Evolutionary conservation across 2,888 invertebrate genomes (phyloP).

Genomic region (Noctua janthina): DNA sequence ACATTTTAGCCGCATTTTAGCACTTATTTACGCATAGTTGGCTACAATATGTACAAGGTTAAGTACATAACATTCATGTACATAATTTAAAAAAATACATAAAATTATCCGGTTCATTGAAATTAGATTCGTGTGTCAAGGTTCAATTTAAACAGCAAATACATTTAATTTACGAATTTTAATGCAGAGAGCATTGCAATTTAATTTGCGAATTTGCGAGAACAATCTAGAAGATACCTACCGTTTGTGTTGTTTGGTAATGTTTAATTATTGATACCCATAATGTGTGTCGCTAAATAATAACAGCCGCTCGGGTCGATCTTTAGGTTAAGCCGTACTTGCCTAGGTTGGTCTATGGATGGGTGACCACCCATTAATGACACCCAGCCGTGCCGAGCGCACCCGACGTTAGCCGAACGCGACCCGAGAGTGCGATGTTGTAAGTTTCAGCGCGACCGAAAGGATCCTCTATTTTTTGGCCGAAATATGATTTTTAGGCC

Average conservation of each 20-base stretch:
- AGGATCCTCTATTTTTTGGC: no score
- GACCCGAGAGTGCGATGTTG: no score
- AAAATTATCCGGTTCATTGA: constrained; percentile 8
- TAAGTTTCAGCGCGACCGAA: no score
- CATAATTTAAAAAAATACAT: constrained; percentile 10
- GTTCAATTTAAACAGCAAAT: neutral
- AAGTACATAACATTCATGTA: constrained; percentile 5
- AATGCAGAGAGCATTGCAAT: neutral
- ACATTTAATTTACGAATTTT: no score
- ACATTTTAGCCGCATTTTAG: constrained; percentile 6
- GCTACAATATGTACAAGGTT: constrained; percentile 17
- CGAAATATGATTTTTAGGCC: no score
- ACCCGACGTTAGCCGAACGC: no score
- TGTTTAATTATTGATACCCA: neutral
- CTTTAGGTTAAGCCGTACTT: no score
- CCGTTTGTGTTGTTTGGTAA: neutral
- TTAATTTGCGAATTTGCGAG: neutral
- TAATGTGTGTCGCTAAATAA: neutral
- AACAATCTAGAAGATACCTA: neutral
- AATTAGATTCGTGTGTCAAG: constrained; percentile 11
- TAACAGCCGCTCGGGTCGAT: no score
- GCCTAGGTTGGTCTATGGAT: no score
- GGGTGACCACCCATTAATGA: no score
- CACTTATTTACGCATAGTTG: constrained; percentile 15
- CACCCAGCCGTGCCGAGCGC: no score